Conservation (phyloP, 2,113 vertebrate genomes). For the human region GRCh38 chr6:121746001-121746500, state of each 20-base stretch:
- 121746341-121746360: background rate
- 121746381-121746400: background rate
- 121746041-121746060: background rate
- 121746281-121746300: background rate
- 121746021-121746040: background rate
- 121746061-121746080: background rate
- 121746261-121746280: background rate
- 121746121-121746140: background rate
- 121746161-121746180: background rate
- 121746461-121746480: background rate
- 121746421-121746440: background rate
- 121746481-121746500: background rate
- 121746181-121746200: background rate
- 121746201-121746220: background rate
- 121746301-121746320: background rate
- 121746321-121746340: background rate
- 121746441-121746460: background rate
- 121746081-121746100: background rate
- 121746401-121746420: background rate
- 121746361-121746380: background rate
- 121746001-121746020: background rate
- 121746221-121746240: background rate
- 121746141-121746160: background rate
- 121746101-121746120: background rate
- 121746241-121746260: background rate